Conservation (phyloP, 2,888 invertebrate genomes). For the Cheilosia grossa region DNA sequence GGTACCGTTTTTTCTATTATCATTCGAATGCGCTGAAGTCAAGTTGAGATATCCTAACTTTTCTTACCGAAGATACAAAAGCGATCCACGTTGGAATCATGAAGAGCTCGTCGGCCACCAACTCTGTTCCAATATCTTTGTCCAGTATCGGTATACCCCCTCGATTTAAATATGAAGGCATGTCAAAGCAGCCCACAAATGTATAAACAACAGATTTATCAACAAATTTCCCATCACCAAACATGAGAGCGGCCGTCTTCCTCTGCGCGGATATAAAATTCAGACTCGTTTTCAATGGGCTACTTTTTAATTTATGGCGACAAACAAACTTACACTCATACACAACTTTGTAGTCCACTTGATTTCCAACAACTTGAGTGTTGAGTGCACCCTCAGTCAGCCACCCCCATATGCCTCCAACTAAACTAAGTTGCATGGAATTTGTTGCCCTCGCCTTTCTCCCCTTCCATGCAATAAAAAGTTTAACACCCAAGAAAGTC, state of each 20-base stretch:
- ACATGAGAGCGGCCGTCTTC: constrained; percentile 7
- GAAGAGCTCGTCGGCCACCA: too few relatives aligned
- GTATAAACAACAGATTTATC: constrained; percentile 4
- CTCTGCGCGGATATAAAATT: constrained; percentile 19
- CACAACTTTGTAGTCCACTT: constrained; percentile 53
- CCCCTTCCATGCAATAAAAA: constrained; percentile 1
- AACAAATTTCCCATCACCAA: background rate
- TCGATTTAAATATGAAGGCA: too few relatives aligned
- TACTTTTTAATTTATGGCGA: constrained; percentile 44
- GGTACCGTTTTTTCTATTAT: too few relatives aligned
- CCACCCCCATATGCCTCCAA: background rate
- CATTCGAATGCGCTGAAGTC: too few relatives aligned
- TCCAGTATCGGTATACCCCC: too few relatives aligned
- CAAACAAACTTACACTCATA: constrained; percentile 26
- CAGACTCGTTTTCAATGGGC: constrained; percentile 65
- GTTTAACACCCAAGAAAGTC: constrained; percentile 18
- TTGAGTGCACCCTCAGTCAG: constrained; percentile 4
- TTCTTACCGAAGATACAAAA: too few relatives aligned
- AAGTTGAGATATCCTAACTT: too few relatives aligned
- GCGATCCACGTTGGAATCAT: too few relatives aligned
- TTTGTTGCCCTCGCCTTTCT: constrained; percentile 3
- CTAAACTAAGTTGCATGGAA: constrained; percentile 38
- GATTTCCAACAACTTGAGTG: constrained; percentile 30
- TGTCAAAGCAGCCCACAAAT: too few relatives aligned
- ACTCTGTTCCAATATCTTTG: too few relatives aligned